These are phyloP conservation scores for Diaperis boleti DNA, from an alignment of 2,888 invertebrate species.

Conservation along the genomic window DNA sequence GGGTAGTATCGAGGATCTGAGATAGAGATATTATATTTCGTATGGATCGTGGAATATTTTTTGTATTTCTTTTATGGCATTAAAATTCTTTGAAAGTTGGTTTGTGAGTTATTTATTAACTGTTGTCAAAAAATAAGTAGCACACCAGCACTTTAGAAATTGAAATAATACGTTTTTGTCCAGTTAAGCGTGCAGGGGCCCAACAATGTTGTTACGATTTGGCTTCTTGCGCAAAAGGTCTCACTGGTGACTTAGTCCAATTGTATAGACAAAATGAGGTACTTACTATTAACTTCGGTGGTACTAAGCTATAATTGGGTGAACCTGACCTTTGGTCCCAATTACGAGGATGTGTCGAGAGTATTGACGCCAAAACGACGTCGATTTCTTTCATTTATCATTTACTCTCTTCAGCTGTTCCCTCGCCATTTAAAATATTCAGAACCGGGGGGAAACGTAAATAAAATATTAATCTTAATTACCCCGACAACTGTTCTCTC, in stretches of 20 bases:
- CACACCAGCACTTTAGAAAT: slow-evolving; percentile 3
- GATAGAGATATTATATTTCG: slow-evolving; percentile 8
- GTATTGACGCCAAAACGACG: too few species aligned
- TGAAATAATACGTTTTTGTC: slow-evolving; percentile 13
- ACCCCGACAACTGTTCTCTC: neutral
- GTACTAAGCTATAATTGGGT: too few species aligned
- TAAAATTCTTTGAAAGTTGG: slow-evolving; percentile 9
- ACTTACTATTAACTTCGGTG: too few species aligned
- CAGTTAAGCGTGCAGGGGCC: slow-evolving; percentile 6
- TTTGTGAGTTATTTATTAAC: neutral
- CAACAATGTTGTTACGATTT: too few species aligned
- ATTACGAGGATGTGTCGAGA: too few species aligned
- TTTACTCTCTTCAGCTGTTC: neutral
- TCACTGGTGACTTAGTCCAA: too few species aligned
- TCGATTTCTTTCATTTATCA: neutral
- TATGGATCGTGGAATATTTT: neutral
- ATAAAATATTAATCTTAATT: neutral
- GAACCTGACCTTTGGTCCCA: too few species aligned
- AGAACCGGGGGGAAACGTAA: neutral
- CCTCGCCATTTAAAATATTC: slow-evolving; percentile 1
- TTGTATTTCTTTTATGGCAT: slow-evolving; percentile 12
- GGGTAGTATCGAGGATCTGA: neutral
- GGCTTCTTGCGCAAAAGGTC: too few species aligned
- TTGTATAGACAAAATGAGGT: too few species aligned
- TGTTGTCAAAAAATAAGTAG: neutral